Evolutionary conservation across 2,888 invertebrate species (phyloP), one percentile per base, ranked within the genome.

Genomic region (Gisinianus flammeolus): DNA sequence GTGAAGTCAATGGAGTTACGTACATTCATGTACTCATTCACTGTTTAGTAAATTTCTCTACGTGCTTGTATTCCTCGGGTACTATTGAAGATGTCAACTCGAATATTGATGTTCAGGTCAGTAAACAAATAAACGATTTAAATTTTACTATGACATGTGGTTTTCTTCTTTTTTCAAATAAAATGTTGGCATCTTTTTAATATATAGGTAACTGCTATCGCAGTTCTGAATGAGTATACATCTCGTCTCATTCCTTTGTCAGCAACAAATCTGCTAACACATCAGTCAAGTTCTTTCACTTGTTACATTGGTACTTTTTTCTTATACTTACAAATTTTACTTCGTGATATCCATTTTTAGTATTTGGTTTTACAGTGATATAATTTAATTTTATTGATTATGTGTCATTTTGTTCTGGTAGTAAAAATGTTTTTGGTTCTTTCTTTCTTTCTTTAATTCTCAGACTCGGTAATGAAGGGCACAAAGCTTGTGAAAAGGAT

Each of bases 401-500:
- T 66, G 28, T 28, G 12, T 66, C 8, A 44, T 44, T 8, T 44
- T 44, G 16, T 8, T 44, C 16, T 44, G 52, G 8, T 44, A 44
- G 8, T 44, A 44, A 8, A 12, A 28, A 30, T 22, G 66, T 67
- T 19, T 4, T n/a, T 22, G 4, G 8, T n/a, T 66, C 31, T 26
- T 33, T 67, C 19, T 31, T 67, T 31, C 22, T n/a, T n/a, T 58
- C 6, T 4, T 24, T 66, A 12, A 28, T 16, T 69, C 69, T 52
- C 62, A 77, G 77, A 77, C 62, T 70, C 77, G 35, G 77, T 77
- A 35, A 77, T 77, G 77, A 77, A 77, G 44, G 62, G 70, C 30
- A 77, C 77, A 19, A 77, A 77, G 30, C 58, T 77, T 28, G 69
- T 70, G 26, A 77, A 77, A 26, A 70, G 58, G 52, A 58, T 77